These are phyloP conservation scores for Cerastis leucographa DNA, from an alignment of 2,888 invertebrate genomes.

Conservation along the genomic window DNA sequence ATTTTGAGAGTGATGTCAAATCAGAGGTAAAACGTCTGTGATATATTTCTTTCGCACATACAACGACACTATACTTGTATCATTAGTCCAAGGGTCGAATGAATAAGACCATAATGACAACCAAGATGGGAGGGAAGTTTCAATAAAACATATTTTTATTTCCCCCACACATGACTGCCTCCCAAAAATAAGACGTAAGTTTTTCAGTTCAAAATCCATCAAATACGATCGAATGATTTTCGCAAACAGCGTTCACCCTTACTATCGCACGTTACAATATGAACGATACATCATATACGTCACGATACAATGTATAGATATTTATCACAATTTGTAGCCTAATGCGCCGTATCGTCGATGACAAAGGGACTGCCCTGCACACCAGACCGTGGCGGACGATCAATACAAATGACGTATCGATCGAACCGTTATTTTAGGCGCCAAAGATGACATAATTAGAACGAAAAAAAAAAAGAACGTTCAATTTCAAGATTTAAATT, in stretches of 20 bases:
- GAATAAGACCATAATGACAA: conserved; percentile 10
- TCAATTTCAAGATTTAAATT: conserved; percentile 4
- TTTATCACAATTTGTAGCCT: conserved; percentile 81
- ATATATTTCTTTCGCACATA: neutral
- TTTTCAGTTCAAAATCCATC: conserved; percentile 64
- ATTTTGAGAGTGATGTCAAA: neutral
- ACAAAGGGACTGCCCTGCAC: conserved; percentile 74
- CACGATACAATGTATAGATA: conserved; percentile 70
- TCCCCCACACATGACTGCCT: conserved; percentile 27
- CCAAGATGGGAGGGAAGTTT: conserved; percentile 7
- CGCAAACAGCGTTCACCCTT: conserved; percentile 64
- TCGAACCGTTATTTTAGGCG: conserved; percentile 64
- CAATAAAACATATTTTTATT: conserved; percentile 43
- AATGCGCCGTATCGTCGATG: conserved; percentile 78
- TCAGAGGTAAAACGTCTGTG: neutral
- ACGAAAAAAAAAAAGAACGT: neutral
- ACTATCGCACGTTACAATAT: conserved; percentile 64
- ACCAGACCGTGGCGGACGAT: conserved; percentile 70
- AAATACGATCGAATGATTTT: conserved; percentile 64
- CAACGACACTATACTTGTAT: too few relatives aligned
- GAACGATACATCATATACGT: conserved; percentile 68
- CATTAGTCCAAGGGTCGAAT: neutral
- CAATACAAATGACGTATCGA: conserved; percentile 67
- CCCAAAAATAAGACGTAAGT: conserved; percentile 46
- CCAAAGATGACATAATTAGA: conserved; percentile 51